Evolutionary conservation across 2,888 invertebrate species (phyloP).

Genomic region (Cheilosia urbana): DNA sequence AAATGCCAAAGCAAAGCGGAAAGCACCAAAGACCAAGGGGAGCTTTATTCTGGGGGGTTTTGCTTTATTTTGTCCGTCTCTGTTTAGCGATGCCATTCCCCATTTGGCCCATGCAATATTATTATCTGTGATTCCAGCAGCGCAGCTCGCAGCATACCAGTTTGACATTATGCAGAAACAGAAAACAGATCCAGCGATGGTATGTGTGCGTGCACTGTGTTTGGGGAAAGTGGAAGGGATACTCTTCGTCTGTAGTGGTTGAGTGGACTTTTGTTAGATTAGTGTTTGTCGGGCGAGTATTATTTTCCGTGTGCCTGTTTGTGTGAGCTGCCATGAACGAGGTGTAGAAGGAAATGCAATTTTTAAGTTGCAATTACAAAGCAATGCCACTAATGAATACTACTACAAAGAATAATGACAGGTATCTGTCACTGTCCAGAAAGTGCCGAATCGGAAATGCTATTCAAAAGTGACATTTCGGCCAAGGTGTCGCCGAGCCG

Average conservation of each 20-base stretch:
- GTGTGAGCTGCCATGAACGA: neutral
- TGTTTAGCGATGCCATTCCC: conserved; percentile 3
- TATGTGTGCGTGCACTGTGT: neutral
- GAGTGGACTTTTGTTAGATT: neutral
- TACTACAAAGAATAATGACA: no score
- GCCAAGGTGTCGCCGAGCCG: no score
- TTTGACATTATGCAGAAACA: neutral
- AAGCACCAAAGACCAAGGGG: neutral
- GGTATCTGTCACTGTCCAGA: no score
- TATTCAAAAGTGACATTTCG: no score
- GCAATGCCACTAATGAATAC: no score
- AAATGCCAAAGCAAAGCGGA: neutral
- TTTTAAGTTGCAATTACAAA: neutral
- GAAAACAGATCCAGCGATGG: no score
- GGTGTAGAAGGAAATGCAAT: neutral
- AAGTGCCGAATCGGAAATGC: no score
- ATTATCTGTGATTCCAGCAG: neutral
- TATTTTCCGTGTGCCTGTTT: neutral
- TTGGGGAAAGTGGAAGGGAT: conserved; percentile 3
- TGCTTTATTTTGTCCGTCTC: conserved; percentile 6
- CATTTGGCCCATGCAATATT: neutral
- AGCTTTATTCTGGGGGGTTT: conserved; percentile 40
- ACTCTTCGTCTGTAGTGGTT: neutral
- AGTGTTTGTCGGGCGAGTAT: neutral
- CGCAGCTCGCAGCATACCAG: neutral